A percentile compares a stretch with the other conserved stretches of the same genome.
phyloP scores from a whole-genome alignment of 2,113 vertebrate genomes.

The Pipra filicauda region DNA sequence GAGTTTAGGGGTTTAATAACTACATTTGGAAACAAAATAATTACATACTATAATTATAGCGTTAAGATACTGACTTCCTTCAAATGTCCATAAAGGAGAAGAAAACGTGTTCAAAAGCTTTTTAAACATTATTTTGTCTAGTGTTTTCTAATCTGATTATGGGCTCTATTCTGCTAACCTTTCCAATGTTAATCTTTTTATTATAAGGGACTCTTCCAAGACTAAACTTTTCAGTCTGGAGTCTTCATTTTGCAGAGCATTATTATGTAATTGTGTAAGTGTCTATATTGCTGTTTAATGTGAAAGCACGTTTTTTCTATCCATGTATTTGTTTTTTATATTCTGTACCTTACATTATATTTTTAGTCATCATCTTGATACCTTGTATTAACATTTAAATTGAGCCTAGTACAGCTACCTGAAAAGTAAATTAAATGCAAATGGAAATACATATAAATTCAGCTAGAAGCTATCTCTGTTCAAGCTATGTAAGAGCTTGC shows the following conservation, averaged over 20 bases:
- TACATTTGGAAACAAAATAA: constrained; percentile 44
- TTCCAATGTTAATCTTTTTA: background rate
- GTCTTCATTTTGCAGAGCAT: background rate
- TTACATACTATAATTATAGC: constrained; percentile 34
- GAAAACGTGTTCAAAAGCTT: background rate
- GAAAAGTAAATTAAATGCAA: background rate
- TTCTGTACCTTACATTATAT: background rate
- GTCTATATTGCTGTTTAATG: background rate
- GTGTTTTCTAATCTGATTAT: background rate
- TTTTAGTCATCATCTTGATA: background rate
- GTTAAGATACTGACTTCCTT: constrained; percentile 48
- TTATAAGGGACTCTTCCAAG: background rate
- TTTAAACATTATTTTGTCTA: constrained; percentile 36
- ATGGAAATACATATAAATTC: background rate
- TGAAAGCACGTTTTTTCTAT: background rate
- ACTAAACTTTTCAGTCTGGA: background rate
- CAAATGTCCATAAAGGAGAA: background rate
- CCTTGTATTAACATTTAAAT: background rate
- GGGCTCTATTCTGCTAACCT: background rate
- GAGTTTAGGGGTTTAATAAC: constrained; percentile 23
- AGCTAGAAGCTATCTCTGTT: background rate
- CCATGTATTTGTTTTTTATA: background rate
- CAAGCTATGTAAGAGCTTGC: background rate
- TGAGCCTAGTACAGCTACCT: background rate
- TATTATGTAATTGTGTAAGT: background rate